Conservation (phyloP, 2,797 vertebrate species). For the Danio choprae region DNA sequence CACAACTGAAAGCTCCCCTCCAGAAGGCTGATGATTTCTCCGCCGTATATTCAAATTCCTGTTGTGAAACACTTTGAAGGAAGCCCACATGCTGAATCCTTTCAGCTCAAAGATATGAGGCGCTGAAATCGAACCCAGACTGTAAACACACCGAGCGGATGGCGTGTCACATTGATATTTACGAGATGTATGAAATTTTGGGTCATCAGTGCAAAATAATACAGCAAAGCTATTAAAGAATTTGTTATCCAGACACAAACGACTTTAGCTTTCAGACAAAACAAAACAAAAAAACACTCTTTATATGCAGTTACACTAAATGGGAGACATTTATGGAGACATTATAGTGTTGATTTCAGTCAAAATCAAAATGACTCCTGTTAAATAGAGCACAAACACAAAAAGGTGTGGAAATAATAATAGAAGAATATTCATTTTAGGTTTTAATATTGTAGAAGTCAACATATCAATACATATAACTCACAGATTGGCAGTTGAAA, state of each 20-base stretch:
- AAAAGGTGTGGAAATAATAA: neutral
- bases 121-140: slow-evolving; percentile 8
- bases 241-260: neutral
- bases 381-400: neutral
- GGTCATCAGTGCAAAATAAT: neutral
- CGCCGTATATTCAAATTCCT: slow-evolving; percentile 12
- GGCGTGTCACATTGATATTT: slow-evolving; percentile 5
- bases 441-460: no score
- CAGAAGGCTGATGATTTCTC: slow-evolving; percentile 18
- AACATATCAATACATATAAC: neutral
- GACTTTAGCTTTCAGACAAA: neutral
- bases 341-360: no score
- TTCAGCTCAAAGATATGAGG: slow-evolving; percentile 10
- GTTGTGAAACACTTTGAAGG: slow-evolving; percentile 7
- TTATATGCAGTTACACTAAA: neutral
- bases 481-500: no score
- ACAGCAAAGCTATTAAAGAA: neutral
- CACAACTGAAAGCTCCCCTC: slow-evolving; percentile 31
- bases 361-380: neutral
- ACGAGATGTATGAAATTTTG: neutral
- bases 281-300: neutral
- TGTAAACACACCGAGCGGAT: neutral
- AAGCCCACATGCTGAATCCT: slow-evolving; percentile 16
- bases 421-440: neutral
- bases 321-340: no score